phyloP scores from a whole-genome alignment of 2,888 invertebrate genomes.

The Drosophila atripex region DNA sequence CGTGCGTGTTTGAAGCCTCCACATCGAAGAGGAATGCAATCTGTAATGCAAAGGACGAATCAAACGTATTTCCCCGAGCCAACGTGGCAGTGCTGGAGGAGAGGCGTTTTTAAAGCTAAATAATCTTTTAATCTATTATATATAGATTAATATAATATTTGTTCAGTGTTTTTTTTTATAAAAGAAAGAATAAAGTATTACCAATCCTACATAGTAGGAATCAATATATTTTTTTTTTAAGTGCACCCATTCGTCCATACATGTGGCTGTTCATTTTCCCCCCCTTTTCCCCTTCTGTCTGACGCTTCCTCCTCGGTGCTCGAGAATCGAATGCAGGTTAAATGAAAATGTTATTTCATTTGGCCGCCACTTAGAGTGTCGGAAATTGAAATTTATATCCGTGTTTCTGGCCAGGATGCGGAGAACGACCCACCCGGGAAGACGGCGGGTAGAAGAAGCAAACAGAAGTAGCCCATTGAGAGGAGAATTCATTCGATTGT shows the following conservation, averaged over 20 bases:
- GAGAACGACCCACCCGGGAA: conserved; percentile 21
- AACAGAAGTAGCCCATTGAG: conserved; percentile 44
- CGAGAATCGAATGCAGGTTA: conserved; percentile 79
- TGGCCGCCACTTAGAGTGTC: conserved; percentile 80
- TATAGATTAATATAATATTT: too few relatives aligned
- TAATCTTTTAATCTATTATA: too few relatives aligned
- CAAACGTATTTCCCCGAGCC: conserved; percentile 63
- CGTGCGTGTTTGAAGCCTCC: conserved; percentile 70
- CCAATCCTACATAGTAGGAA: too few relatives aligned
- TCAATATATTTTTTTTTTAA: conserved; percentile 3
- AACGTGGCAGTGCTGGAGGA: conserved; percentile 12
- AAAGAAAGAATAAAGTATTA: too few relatives aligned
- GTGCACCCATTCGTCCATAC: conserved; percentile 17
- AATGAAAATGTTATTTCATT: conserved; percentile 80
- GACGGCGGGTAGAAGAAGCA: conserved; percentile 16
- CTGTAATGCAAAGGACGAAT: conserved; percentile 76
- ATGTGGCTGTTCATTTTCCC: conserved; percentile 17
- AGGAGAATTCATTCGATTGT: conserved; percentile 74
- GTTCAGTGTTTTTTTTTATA: neutral
- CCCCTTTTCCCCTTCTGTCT: conserved; percentile 6
- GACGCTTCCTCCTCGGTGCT: conserved; percentile 29
- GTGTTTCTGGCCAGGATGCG: conserved; percentile 69
- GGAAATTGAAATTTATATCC: conserved; percentile 81
- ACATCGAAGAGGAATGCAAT: conserved; percentile 72
- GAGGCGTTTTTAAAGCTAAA: neutral